Evolutionary conservation across 2,888 invertebrate species (phyloP), one percentile per base, ranked within the genome.

Genomic region (Cyaniris semiargus): DNA sequence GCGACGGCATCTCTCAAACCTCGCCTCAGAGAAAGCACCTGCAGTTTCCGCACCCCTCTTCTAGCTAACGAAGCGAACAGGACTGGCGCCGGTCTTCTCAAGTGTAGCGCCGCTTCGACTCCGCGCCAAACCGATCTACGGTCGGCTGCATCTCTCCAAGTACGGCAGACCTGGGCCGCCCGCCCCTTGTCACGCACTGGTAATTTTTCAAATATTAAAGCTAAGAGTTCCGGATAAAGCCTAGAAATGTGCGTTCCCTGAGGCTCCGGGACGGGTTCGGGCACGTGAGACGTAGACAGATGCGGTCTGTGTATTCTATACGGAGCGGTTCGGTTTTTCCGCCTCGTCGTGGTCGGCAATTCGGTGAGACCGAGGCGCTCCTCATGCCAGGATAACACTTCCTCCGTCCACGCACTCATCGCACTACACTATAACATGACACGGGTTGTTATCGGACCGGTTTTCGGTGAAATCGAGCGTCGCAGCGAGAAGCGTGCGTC

Each of bases 121-220:
- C 98, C 98, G 82, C 97, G 96, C 99, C 99, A 99, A 27, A 99
- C 98, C 66, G 97, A 97, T 83, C 98, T 97, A 84, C 97, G 96
- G 90, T 98, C 98, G 48, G 98, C 97, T 72, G 98, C 98, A 86
- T 98, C 98, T 79, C 98, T 94, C 98, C 98, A 99, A 78, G 97
- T 94, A 78, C 96, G 95, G 89, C 97, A 98, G 80, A 98, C 98
- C 91, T 98, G 98, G 3, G 98, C 98, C 27, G 97, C 98, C 70
- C 97, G 95, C 2, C 98, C 98, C 87, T 98, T 96, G 91, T 98
- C 98, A 82, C 96, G 94, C 70, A 98, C 97, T 77, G 97, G 97
- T 87, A 99, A 94, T 90, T 98, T 96, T 86, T 97, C 96, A 90
- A 99, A 99, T 88, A 99, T 98, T 85, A 98, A 95, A 80, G 98